phyloP scores from a whole-genome alignment of 2,888 invertebrate species.

The Nomada fabriciana region DNA sequence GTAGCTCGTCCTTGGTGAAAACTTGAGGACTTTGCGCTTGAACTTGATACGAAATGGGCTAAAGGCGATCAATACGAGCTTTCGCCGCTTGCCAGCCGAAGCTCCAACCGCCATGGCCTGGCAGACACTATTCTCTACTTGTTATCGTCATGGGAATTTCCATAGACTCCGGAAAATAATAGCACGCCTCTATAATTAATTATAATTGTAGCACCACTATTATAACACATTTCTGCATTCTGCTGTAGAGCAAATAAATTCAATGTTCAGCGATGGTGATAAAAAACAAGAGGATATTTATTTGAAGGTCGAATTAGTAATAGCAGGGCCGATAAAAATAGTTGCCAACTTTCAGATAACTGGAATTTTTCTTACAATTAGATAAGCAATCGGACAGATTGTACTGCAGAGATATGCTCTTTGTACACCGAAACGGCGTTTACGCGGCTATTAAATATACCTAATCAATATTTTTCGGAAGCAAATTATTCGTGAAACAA shows the following conservation, averaged over 20 bases:
- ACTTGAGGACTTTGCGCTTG: conserved; percentile 76
- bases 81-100: conserved; percentile 78
- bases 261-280: too few relatives aligned
- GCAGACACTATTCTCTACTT: conserved; percentile 36
- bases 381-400: neutral
- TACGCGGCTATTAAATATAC: neutral
- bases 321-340: neutral
- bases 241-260: too few relatives aligned
- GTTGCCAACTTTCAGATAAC: neutral
- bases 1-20: conserved; percentile 55
- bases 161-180: conserved; percentile 59
- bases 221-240: too few relatives aligned
- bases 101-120: conserved; percentile 58
- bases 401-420: neutral
- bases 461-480: too few relatives aligned
- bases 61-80: conserved; percentile 82
- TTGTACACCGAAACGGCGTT: neutral
- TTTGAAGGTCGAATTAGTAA: neutral
- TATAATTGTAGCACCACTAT: neutral
- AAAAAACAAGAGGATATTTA: neutral
- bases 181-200: conserved; percentile 54
- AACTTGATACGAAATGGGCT: conserved; percentile 82
- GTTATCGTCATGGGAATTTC: conserved; percentile 65
- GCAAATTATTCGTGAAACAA: too few relatives aligned
- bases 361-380: neutral